phyloP scores from a whole-genome alignment of 2,888 invertebrate genomes.

The Gari tellinella region DNA sequence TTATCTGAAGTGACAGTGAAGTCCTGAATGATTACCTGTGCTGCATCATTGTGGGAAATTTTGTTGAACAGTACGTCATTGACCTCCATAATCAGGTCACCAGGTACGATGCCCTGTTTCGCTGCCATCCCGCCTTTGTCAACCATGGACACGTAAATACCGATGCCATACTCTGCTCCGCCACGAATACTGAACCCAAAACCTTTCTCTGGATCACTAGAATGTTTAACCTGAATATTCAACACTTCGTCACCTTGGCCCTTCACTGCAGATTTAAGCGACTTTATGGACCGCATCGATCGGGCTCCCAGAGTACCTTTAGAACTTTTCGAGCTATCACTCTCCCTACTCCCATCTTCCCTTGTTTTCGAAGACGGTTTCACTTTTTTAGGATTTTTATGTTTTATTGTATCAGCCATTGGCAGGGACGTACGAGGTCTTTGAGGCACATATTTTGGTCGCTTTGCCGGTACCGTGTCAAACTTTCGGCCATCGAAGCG shows the following conservation, averaged over 20 bases:
- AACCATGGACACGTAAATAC: constrained; percentile 97
- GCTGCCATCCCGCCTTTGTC: constrained; percentile 97
- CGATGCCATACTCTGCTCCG: constrained; percentile 96
- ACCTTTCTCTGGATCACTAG: constrained; percentile 81
- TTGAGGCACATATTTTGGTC: constrained; percentile 37
- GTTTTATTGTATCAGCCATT: constrained; percentile 18
- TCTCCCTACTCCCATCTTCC: constrained; percentile 34
- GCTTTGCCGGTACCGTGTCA: constrained; percentile 65
- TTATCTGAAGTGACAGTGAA: too few species aligned
- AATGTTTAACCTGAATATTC: constrained; percentile 47
- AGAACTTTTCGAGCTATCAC: constrained; percentile 17
- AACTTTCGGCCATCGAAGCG: constrained; percentile 51
- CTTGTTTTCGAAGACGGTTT: constrained; percentile 23
- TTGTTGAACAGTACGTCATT: constrained; percentile 93
- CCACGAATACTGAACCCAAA: constrained; percentile 98
- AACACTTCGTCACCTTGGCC: constrained; percentile 38
- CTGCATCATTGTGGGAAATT: constrained; percentile 80
- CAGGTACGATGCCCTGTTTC: constrained; percentile 89
- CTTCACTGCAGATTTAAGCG: constrained; percentile 33
- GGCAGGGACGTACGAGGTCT: constrained; percentile 44
- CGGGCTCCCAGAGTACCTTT: constrained; percentile 2
- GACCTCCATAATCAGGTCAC: constrained; percentile 97
- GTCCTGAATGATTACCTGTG: constrained; percentile 73
- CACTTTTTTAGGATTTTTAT: constrained; percentile 30
- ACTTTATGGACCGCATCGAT: constrained; percentile 21